Percentiles rank a stretch among this genome's conserved stretches.
phyloP scores from a whole-genome alignment of 2,797 vertebrate species.

The Anas acuta region DNA sequence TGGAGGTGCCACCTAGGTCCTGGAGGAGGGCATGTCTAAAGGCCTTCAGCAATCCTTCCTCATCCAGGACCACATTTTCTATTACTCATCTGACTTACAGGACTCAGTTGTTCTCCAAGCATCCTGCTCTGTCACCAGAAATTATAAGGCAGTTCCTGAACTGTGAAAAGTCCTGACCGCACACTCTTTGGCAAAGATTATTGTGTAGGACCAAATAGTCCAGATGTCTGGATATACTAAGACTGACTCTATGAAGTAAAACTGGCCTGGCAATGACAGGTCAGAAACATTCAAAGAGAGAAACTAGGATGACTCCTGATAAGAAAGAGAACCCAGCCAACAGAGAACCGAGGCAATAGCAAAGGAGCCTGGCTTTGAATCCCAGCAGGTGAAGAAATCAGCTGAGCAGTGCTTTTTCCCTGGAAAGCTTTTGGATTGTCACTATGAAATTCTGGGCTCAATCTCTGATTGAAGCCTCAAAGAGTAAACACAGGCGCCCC shows the following conservation, averaged over 20 bases:
- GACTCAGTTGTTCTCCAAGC: neutral
- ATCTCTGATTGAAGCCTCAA: neutral
- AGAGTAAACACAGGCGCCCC: neutral
- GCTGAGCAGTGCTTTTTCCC: neutral
- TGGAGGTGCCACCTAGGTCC: neutral
- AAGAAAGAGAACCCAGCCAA: constrained; percentile 47
- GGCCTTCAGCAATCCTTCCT: neutral
- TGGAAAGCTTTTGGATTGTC: constrained; percentile 49
- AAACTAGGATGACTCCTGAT: constrained; percentile 12
- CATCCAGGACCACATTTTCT: neutral
- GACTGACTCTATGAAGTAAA: constrained; percentile 37
- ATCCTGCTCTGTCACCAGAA: constrained; percentile 19
- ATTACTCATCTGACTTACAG: neutral
- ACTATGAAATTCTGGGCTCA: neutral
- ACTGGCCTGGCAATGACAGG: neutral
- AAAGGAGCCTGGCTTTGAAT: constrained; percentile 6
- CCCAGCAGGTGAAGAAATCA: neutral
- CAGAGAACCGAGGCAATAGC: neutral
- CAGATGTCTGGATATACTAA: neutral
- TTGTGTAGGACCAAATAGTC: neutral
- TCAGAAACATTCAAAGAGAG: constrained; percentile 61
- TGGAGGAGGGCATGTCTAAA: neutral
- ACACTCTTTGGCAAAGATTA: constrained; percentile 62
- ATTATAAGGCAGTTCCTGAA: constrained; percentile 51
- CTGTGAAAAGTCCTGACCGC: constrained; percentile 33